phyloP scores from a whole-genome alignment of 2,797 vertebrate genomes.

The Gallinago nigripennis region DNA sequence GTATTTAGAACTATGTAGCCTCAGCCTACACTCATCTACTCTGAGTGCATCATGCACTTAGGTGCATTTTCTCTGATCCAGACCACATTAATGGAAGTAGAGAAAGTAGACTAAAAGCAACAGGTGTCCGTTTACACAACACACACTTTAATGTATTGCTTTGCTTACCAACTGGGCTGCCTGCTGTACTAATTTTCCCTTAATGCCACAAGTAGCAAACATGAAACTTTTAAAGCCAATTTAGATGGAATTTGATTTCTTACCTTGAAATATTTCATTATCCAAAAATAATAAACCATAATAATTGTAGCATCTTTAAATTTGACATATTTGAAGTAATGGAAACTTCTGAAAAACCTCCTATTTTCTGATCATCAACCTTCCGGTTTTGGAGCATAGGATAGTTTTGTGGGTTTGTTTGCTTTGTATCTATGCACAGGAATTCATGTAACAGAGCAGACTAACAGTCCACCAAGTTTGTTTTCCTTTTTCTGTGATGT shows the following conservation, averaged over 20 bases:
- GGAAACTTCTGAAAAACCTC: background rate
- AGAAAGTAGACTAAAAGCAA: slow-evolving; percentile 4
- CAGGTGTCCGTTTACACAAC: background rate
- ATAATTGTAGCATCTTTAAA: background rate
- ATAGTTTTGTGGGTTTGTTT: background rate
- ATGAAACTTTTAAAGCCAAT: background rate
- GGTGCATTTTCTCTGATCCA: background rate
- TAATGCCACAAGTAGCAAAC: background rate
- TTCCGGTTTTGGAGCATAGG: background rate
- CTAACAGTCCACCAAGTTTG: background rate
- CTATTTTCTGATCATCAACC: background rate
- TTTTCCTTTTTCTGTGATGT: background rate
- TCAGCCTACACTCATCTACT: background rate
- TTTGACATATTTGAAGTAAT: background rate
- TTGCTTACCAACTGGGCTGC: background rate
- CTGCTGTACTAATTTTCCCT: background rate
- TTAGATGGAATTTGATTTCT: background rate
- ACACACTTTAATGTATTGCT: background rate
- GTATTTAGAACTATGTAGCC: background rate
- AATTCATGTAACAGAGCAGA: background rate
- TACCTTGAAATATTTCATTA: background rate
- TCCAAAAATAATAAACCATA: background rate
- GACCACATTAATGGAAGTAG: background rate
- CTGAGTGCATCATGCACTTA: background rate
- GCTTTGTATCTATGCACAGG: background rate